phyloP scores from a whole-genome alignment of 2,113 vertebrate genomes.

The Rhabdornis inornatus region DNA sequence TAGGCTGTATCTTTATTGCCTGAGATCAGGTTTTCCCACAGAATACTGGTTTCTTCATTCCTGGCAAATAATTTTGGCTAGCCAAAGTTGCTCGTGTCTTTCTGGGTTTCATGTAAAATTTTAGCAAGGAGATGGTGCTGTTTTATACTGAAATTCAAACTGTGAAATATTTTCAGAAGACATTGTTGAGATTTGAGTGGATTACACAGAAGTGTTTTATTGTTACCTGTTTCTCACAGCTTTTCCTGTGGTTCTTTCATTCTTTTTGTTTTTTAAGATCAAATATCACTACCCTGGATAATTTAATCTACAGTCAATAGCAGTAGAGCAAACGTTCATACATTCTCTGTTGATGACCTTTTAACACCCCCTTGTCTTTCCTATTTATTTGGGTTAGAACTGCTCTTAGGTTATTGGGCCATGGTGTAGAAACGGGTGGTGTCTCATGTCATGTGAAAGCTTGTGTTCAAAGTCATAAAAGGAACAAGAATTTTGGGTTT shows the following conservation, averaged over 20 bases:
- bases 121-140: not conserved
- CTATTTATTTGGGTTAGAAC: not conserved
- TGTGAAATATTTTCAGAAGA: not conserved
- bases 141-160: not conserved
- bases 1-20: not conserved
- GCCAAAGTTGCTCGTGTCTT: not conserved
- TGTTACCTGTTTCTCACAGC: not conserved
- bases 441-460: rapidly evolving
- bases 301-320: not conserved
- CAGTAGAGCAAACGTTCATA: not conserved
- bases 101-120: not conserved
- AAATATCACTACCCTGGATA: not conserved
- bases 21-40: not conserved
- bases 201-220: not conserved
- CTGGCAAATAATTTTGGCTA: not conserved
- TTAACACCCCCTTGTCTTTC: not conserved
- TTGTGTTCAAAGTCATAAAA: not conserved
- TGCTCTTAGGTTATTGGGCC: not conserved
- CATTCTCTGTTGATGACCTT: not conserved
- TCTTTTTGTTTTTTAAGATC: not conserved
- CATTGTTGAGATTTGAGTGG: not conserved
- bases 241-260: not conserved
- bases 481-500: not conserved
- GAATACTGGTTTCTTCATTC: not conserved
- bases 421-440: not conserved